Evolutionary conservation across 2,888 invertebrate genomes (phyloP), one percentile per base, ranked within the genome.

Genomic region (Chymomyza caudatula): DNA sequence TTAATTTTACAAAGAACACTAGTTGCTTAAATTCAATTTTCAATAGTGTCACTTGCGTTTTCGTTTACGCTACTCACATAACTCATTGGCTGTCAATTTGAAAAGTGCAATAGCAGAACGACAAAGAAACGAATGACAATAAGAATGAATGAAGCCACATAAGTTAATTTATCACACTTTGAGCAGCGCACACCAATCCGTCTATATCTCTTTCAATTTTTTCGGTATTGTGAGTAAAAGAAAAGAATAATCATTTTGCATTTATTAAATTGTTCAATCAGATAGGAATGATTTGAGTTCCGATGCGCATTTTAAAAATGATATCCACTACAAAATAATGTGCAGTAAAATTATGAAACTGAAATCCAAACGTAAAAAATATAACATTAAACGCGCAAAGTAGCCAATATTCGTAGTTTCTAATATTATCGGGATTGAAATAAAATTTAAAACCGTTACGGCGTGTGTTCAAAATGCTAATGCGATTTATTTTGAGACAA

Each of bases 71-170:
- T 63, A 43, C 23, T n/a, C 51, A 19, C 60, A 25, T 20, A 29
- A 20, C 20, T 19, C 55, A 25, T 55, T 55, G 49, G 1, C 70
- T 76, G 80, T 72, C 85, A 81, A 68, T 85, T 82, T 77, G 77
- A 80, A 82, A 86, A 74, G 81, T 76, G 62, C 76, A 73, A 71
- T 67, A 59, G 69, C 55, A 77, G 65, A 77, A 60, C 37, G 51
- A 37, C 20, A 60, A 53, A 25, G 63, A 67, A 75, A 76, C 66
- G 70, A 84, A 77, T 86, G 82, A 75, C 79, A 80, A 85, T 85
- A 83, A 85, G 79, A 81, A 63, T 73, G 71, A 81, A 85, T 74
- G 87, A 86, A 87, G 77, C 87, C 87, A 60, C 88, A 88, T 67
- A 81, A 87, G 74, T 77, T 63, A 74, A 83, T 81, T 77, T 85